These are phyloP conservation scores for Tenebrio molitor DNA, from an alignment of 1,140 invertebrate genomes.

Conservation along the genomic window DNA sequence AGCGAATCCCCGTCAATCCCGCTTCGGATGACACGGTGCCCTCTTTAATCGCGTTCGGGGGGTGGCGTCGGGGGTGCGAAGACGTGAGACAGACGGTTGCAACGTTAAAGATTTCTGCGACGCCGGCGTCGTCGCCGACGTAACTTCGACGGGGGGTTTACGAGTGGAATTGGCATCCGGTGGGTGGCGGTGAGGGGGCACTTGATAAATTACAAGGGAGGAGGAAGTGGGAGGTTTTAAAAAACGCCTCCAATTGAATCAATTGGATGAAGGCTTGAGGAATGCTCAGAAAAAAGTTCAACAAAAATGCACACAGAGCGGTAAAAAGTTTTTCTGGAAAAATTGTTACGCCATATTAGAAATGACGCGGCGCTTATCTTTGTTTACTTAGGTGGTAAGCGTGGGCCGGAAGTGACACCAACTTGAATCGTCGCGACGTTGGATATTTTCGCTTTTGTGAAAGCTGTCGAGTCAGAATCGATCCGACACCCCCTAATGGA, in stretches of 20 bases:
- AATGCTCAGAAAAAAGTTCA: too few species aligned
- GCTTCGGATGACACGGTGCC: not conserved
- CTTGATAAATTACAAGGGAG: constrained; percentile 6
- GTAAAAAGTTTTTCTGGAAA: too few species aligned
- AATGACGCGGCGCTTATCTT: too few species aligned
- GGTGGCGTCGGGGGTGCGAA: not conserved
- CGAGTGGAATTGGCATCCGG: not conserved
- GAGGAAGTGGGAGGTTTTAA: not conserved
- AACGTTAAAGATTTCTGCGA: constrained; percentile 9
- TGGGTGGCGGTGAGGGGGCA: not conserved
- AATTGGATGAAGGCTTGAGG: not conserved
- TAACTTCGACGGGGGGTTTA: not conserved
- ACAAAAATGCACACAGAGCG: too few species aligned
- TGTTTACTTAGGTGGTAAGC: too few species aligned
- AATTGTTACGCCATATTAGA: too few species aligned
- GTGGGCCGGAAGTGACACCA: too few species aligned
- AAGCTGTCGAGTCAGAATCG: too few species aligned
- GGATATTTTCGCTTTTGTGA: too few species aligned
- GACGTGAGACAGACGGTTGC: too few species aligned
- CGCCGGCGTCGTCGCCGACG: not conserved
- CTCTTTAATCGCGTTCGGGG: not conserved
- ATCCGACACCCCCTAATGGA: too few species aligned
- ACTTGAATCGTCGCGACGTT: too few species aligned
- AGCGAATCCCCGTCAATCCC: not conserved
- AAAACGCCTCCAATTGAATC: not conserved